Conservation (phyloP, 1,140 invertebrate genomes). For the Sitodiplosis mosellana region DNA sequence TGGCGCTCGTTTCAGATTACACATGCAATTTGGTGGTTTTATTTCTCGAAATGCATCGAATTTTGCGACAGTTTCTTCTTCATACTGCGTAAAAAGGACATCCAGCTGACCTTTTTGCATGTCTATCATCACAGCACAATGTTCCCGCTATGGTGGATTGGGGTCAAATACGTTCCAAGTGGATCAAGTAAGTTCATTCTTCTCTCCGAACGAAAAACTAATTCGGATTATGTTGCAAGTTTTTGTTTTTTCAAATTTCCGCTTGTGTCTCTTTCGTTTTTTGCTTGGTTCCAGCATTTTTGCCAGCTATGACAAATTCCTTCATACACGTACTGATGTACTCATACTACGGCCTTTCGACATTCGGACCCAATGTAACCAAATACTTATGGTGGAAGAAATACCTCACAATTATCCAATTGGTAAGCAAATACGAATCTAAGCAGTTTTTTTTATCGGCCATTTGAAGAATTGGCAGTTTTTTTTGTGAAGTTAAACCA, state of each 20-base stretch:
- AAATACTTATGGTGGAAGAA: constrained; percentile 90
- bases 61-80: constrained; percentile 88
- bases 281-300: constrained; percentile 49
- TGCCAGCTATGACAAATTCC: constrained; percentile 79
- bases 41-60: constrained; percentile 84
- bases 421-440: constrained; percentile 24
- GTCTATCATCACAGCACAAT: constrained; percentile 86
- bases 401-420: constrained; percentile 72
- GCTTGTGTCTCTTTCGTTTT: neutral
- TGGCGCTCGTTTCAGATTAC: constrained; percentile 85
- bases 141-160: constrained; percentile 89
- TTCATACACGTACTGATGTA: constrained; percentile 89
- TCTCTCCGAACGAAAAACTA: too few relatives aligned
- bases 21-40: constrained; percentile 91
- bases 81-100: constrained; percentile 71
- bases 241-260: neutral
- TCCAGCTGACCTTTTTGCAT: constrained; percentile 75
- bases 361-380: constrained; percentile 56
- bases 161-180: constrained; percentile 89
- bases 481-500: neutral
- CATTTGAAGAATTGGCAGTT: neutral
- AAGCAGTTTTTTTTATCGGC: neutral
- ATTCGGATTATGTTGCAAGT: neutral
- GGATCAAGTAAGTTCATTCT: constrained; percentile 57
- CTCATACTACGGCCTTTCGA: constrained; percentile 71